phyloP scores from a whole-genome alignment of 2,113 vertebrate genomes.

The Hippocampus zosterae region DNA sequence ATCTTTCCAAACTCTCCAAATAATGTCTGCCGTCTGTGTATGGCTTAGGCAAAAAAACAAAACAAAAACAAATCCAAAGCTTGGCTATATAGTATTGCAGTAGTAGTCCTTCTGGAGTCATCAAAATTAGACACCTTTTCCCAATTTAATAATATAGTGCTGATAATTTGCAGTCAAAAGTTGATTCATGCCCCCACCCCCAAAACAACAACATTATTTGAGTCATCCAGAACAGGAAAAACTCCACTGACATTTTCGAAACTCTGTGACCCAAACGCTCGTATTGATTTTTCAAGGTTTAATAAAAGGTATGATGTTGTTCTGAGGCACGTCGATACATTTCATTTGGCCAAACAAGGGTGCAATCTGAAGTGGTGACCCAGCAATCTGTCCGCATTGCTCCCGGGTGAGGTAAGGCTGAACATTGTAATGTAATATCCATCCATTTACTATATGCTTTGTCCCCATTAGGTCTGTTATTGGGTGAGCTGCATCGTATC shows the following conservation, averaged over 20 bases:
- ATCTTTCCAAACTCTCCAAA: no score
- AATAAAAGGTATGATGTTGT: background rate
- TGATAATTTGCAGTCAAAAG: background rate
- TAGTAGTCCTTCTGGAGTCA: no score
- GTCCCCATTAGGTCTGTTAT: background rate
- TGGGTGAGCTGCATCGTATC: background rate
- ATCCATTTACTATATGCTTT: background rate
- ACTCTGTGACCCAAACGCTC: background rate
- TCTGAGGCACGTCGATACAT: background rate
- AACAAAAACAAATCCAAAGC: no score
- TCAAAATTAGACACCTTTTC: no score
- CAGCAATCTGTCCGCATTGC: background rate
- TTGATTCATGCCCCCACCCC: background rate
- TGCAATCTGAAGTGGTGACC: background rate
- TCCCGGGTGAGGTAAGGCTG: background rate
- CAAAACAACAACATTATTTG: background rate
- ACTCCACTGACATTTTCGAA: background rate
- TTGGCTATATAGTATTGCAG: no score
- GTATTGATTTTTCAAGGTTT: background rate
- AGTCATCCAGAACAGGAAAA: background rate
- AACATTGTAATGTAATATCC: background rate
- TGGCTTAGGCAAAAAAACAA: no score
- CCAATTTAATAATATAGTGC: background rate
- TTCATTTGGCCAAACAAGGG: background rate
- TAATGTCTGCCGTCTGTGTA: no score